A percentile compares a stretch with the other conserved stretches of the same genome.
These are phyloP conservation scores for Eretmocerus hayati DNA, from an alignment of 2,888 invertebrate species.

Conservation along the genomic window DNA sequence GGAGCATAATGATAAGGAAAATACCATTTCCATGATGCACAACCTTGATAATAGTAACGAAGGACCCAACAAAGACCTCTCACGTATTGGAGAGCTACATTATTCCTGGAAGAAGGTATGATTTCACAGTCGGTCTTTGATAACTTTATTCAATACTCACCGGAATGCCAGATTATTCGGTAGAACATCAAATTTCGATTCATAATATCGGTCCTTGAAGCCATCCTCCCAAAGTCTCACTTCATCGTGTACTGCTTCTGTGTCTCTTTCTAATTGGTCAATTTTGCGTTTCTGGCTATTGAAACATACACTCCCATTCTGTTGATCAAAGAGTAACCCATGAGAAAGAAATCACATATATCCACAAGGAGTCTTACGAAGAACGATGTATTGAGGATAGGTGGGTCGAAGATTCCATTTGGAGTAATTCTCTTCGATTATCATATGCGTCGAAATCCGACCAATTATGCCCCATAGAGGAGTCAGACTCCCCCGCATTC, in stretches of 20 bases:
- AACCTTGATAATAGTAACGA: constrained; percentile 98
- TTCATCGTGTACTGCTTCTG: constrained; percentile 77
- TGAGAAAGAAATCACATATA: too few relatives aligned
- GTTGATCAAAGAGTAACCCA: not conserved
- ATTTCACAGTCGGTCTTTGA: not conserved
- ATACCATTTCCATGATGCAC: constrained; percentile 99
- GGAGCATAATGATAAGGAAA: constrained; percentile 99
- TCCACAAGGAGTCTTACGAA: not conserved
- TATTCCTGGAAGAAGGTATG: constrained; percentile 52
- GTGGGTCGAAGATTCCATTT: too few relatives aligned
- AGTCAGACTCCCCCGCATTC: too few relatives aligned
- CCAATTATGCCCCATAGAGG: too few relatives aligned
- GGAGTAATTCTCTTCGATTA: too few relatives aligned
- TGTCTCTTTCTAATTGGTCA: constrained; percentile 52
- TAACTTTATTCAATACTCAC: too few relatives aligned
- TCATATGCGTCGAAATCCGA: too few relatives aligned
- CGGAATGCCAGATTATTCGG: constrained; percentile 75
- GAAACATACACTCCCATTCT: constrained; percentile 16
- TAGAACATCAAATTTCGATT: constrained; percentile 83
- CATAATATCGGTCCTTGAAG: constrained; percentile 96
- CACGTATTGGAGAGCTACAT: constrained; percentile 91
- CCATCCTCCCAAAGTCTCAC: constrained; percentile 93
- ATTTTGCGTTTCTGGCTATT: constrained; percentile 52
- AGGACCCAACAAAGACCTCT: constrained; percentile 97
- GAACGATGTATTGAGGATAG: not conserved